These are phyloP conservation scores for Archips xylosteana DNA, from an alignment of 2,888 invertebrate species.

Conservation along the genomic window DNA sequence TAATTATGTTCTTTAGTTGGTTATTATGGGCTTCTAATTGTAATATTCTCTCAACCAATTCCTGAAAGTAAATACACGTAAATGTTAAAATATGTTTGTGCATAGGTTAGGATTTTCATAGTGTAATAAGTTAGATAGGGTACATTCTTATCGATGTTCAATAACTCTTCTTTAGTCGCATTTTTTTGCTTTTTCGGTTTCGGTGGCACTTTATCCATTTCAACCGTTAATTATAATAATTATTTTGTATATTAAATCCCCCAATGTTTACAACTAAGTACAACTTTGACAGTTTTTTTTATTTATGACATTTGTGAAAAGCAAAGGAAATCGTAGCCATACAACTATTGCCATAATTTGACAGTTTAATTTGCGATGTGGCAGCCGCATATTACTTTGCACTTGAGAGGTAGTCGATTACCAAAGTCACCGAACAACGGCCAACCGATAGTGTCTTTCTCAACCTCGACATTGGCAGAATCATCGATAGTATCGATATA, in stretches of 20 bases:
- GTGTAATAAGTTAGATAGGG: not conserved
- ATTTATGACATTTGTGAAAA: not conserved
- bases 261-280: slow-evolving; percentile 25
- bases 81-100: slow-evolving; percentile 39
- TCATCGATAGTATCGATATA: no score
- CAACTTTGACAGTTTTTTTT: not conserved
- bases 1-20: slow-evolving; percentile 90
- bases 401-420: no score
- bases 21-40: slow-evolving; percentile 91
- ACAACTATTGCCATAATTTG: not conserved
- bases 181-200: slow-evolving; percentile 60
- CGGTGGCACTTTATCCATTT: slow-evolving; percentile 58
- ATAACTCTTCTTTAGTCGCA: slow-evolving; percentile 59
- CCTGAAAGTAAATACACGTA: slow-evolving; percentile 75
- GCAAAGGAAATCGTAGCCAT: not conserved
- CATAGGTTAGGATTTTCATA: slow-evolving; percentile 47
- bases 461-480: no score
- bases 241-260: not conserved
- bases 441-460: no score
- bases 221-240: slow-evolving; percentile 16
- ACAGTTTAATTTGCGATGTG: not conserved
- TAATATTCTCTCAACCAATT: slow-evolving; percentile 89
- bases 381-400: no score
- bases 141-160: slow-evolving; percentile 68
- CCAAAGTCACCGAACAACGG: no score